phyloP scores from a whole-genome alignment of 2,113 vertebrate genomes.

The Rhipidura dahli region DNA sequence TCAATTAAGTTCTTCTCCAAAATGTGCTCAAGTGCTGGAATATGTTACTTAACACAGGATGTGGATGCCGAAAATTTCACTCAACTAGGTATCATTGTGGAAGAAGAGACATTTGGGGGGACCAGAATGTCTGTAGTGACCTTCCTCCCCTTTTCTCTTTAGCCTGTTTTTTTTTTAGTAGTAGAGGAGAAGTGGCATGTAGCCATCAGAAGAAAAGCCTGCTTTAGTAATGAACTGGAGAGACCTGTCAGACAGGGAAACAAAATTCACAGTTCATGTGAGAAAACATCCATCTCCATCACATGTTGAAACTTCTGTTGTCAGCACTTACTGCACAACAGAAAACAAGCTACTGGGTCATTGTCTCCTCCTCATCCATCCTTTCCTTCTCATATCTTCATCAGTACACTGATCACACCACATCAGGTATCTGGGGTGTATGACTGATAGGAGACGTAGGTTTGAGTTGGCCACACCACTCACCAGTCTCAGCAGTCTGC shows the following conservation, averaged over 20 bases:
- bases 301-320: background rate
- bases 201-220: background rate
- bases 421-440: background rate
- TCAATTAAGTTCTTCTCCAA: background rate
- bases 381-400: background rate
- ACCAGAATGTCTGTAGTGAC: background rate
- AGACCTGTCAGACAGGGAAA: background rate
- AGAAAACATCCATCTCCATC: background rate
- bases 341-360: background rate
- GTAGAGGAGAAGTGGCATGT: background rate
- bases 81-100: background rate
- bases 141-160: background rate
- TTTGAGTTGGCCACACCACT: background rate
- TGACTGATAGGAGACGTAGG: background rate
- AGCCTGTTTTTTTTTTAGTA: background rate
- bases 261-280: background rate
- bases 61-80: background rate
- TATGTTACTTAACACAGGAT: background rate
- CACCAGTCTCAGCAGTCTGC: background rate
- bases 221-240: too few species aligned
- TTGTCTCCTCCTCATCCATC: background rate
- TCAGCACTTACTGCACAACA: background rate
- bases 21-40: background rate
- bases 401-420: background rate
- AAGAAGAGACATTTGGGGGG: background rate